These are phyloP conservation scores for Dicyrtoma fusca DNA, from an alignment of 2,888 invertebrate genomes.

Conservation along the genomic window DNA sequence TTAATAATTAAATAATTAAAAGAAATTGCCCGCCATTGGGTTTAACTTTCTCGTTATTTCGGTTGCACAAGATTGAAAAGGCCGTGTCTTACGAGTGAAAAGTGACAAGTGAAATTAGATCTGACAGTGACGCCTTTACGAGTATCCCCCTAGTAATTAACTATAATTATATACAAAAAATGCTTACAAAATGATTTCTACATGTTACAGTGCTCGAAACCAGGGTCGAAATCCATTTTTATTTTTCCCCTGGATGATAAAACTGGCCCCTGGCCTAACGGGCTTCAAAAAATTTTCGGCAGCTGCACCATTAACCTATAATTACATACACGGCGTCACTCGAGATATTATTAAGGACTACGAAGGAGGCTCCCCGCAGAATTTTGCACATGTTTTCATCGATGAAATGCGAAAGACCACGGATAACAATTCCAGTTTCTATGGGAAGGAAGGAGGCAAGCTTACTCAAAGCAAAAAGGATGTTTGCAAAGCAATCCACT, in stretches of 20 bases:
- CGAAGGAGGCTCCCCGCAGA: conserved; percentile 11
- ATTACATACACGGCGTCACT: conserved; percentile 42
- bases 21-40: too few species aligned
- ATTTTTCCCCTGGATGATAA: conserved; percentile 49
- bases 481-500: too few species aligned
- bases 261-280: conserved; percentile 39
- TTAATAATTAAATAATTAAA: background rate
- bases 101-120: background rate
- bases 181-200: too few species aligned
- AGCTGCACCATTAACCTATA: conserved; percentile 42
- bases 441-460: conserved; percentile 42
- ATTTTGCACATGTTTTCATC: conserved; percentile 39
- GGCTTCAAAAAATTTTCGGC: conserved; percentile 43
- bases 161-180: too few species aligned
- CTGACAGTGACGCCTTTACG: conserved; percentile 5
- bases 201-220: too few species aligned
- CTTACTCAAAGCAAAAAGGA: too few species aligned
- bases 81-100: too few species aligned
- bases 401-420: conserved; percentile 40
- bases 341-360: conserved; percentile 20
- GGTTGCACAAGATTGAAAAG: too few species aligned
- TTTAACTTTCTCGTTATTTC: too few species aligned
- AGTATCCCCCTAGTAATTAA: conserved; percentile 40
- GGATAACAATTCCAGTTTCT: conserved; percentile 42
- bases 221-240: conserved; percentile 42